Conservation (phyloP, 2,797 vertebrate species). For the Etheostoma nigrum region DNA sequence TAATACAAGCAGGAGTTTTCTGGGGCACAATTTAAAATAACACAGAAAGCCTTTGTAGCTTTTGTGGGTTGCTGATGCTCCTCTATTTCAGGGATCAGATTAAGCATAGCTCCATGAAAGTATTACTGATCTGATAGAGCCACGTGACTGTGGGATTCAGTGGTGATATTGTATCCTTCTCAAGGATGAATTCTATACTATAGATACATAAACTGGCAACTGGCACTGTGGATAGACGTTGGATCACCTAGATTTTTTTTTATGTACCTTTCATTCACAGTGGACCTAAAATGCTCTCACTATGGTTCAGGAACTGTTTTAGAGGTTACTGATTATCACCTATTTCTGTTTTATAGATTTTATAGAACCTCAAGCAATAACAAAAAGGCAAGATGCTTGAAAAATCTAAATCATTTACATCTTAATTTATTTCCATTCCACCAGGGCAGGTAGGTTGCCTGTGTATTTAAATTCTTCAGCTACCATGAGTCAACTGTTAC, state of each 20-base stretch:
- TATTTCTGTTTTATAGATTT: neutral
- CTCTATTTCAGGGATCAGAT: slow-evolving; percentile 44
- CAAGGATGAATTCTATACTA: neutral
- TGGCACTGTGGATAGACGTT: neutral
- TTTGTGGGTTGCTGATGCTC: slow-evolving; percentile 37
- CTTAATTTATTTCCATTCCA: neutral
- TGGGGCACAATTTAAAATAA: slow-evolving; percentile 51
- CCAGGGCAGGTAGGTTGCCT: neutral
- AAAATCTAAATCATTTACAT: neutral
- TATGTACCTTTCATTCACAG: neutral
- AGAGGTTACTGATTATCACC: neutral
- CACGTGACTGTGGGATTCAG: slow-evolving; percentile 24
- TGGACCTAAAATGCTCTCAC: neutral
- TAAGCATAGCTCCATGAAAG: slow-evolving; percentile 46
- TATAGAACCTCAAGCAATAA: neutral
- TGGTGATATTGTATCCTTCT: neutral
- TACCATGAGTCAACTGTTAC: slow-evolving; percentile 47
- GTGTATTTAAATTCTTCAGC: slow-evolving; percentile 5
- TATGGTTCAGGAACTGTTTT: too few species aligned
- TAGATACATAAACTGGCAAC: neutral
- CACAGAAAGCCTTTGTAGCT: slow-evolving; percentile 28
- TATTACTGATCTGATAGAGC: slow-evolving; percentile 36
- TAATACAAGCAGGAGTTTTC: slow-evolving; percentile 40
- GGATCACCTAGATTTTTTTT: neutral
- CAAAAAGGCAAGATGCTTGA: neutral